phyloP scores from a whole-genome alignment of 2,113 vertebrate genomes.

The Montifringilla adamsi region DNA sequence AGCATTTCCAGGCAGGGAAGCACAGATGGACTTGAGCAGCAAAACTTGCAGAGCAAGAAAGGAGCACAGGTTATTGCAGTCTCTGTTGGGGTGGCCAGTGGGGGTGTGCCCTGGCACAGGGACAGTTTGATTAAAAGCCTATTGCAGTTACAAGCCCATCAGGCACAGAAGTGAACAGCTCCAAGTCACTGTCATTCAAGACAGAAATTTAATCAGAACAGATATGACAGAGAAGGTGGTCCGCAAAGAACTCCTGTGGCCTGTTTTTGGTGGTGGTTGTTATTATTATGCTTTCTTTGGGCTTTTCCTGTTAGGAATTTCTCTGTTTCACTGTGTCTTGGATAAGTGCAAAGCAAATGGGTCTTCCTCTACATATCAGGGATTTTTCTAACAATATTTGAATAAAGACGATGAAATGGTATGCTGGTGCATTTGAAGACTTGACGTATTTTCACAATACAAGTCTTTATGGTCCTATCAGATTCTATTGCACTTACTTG shows the following conservation, averaged over 20 bases:
- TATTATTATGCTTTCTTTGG: not conserved
- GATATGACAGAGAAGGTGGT: not conserved
- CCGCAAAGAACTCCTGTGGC: not conserved
- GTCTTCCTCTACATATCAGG: not conserved
- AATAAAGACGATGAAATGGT: not conserved
- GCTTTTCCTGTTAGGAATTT: not conserved
- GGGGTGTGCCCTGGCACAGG: not conserved
- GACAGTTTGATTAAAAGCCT: not conserved
- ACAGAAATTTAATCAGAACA: not conserved
- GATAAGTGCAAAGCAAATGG: not conserved
- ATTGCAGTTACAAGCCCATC: not conserved
- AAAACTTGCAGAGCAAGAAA: constrained; percentile 42
- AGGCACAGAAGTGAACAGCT: not conserved
- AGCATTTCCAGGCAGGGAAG: constrained; percentile 11
- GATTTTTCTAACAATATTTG: not conserved
- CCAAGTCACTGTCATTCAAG: not conserved
- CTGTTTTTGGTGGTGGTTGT: not conserved
- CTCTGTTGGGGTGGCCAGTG: not conserved
- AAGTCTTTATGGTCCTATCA: not conserved
- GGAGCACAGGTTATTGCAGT: not conserved
- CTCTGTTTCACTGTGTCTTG: not conserved
- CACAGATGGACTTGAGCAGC: not conserved
- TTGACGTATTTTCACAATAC: not conserved
- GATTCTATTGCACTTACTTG: not conserved
- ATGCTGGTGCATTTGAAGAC: not conserved